Evolutionary conservation across 2,797 vertebrate species (phyloP).

Genomic region (Parauchenoglanis punctatus): DNA sequence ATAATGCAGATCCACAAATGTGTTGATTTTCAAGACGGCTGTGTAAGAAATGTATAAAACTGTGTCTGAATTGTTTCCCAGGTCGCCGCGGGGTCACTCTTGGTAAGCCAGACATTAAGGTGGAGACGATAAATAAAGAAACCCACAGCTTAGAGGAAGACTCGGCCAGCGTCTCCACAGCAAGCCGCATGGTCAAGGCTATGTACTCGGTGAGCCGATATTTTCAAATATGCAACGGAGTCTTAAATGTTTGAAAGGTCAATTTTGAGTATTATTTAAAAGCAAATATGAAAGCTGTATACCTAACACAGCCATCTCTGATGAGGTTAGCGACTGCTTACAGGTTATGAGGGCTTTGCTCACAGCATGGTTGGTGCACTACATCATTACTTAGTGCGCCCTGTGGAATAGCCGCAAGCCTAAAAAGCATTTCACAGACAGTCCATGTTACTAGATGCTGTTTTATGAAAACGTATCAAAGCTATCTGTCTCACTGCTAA

Average conservation of each 20-base stretch:
- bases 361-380: neutral
- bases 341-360: neutral
- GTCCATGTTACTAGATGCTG: neutral
- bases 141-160: constrained; percentile 92
- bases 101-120: constrained; percentile 95
- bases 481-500: neutral
- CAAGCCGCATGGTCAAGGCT: constrained; percentile 94
- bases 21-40: neutral
- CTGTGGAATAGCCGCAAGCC: neutral
- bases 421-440: neutral
- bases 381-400: neutral
- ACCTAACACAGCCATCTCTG: neutral
- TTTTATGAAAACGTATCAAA: neutral
- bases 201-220: constrained; percentile 91
- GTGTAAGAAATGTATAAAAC: neutral
- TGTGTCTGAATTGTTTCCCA: constrained; percentile 69
- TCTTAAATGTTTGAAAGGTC: neutral
- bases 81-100: constrained; percentile 93
- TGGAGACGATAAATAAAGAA: constrained; percentile 95
- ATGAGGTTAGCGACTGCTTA: neutral
- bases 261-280: neutral
- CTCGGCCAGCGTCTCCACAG: constrained; percentile 88
- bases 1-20: neutral
- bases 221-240: neutral
- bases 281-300: neutral